Percentiles rank a stretch among this genome's conserved stretches.
These are phyloP conservation scores for Lasius fuliginosus DNA, from an alignment of 2,888 invertebrate genomes.

Conservation along the genomic window DNA sequence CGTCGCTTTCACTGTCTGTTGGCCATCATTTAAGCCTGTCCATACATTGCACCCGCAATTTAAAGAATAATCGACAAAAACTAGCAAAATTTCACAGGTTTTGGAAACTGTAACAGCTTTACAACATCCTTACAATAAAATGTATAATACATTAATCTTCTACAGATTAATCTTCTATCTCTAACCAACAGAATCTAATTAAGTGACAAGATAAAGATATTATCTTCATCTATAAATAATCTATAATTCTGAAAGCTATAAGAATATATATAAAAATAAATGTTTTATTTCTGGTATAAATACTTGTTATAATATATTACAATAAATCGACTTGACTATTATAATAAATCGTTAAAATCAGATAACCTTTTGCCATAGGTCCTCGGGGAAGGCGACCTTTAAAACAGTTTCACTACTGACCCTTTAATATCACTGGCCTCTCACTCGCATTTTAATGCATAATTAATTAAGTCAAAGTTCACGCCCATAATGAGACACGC, in stretches of 20 bases:
- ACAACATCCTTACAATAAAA: constrained; percentile 6
- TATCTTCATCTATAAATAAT: background rate
- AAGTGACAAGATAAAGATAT: background rate
- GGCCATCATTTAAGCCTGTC: constrained; percentile 16
- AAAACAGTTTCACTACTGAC: constrained; percentile 47
- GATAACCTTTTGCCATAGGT: constrained; percentile 70
- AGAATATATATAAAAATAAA: background rate
- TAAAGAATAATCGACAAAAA: background rate
- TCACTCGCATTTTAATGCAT: constrained; percentile 16
- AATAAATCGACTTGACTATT: constrained; percentile 61
- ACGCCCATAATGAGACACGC: constrained; percentile 23
- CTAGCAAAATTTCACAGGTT: background rate
- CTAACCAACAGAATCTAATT: background rate
- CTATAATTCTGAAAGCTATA: background rate
- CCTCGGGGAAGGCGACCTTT: constrained; percentile 66
- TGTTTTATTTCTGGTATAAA: background rate
- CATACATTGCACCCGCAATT: background rate
- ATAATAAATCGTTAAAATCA: constrained; percentile 40
- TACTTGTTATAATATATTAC: background rate
- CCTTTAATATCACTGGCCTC: constrained; percentile 65
- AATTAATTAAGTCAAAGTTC: constrained; percentile 54
- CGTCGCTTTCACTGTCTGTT: constrained; percentile 47
- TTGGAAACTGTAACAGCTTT: background rate
- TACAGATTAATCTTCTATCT: background rate
- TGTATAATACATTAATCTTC: background rate